Conservation (phyloP, 2,113 vertebrate genomes). For the Ictalurus furcatus region DNA sequence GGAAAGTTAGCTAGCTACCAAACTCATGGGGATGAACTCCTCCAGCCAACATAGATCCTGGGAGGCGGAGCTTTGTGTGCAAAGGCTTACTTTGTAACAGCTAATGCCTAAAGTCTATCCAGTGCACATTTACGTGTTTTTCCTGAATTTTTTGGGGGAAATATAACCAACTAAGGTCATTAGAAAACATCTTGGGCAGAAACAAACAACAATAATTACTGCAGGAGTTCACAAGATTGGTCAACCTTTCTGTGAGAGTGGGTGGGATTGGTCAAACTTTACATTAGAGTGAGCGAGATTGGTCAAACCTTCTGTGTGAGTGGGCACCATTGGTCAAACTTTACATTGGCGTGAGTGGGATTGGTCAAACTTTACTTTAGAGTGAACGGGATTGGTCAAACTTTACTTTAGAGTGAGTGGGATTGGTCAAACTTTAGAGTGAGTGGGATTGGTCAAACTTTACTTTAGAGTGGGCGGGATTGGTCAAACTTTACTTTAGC, state of each 20-base stretch:
- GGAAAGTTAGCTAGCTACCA: not conserved
- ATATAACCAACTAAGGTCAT: too few species aligned
- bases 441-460: not conserved
- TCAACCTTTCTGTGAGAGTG: too few species aligned
- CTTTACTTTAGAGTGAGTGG: not conserved
- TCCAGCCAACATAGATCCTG: not conserved
- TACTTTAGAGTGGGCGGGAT: not conserved
- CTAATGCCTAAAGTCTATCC: not conserved
- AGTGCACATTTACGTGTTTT: not conserved
- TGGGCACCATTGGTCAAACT: too few species aligned
- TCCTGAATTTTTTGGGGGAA: not conserved
- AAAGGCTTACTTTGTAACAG: not conserved
- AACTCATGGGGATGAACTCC: not conserved
- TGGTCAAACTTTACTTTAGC: not conserved
- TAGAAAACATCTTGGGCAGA: too few species aligned
- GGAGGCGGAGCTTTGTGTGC: not conserved
- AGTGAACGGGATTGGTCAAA: not conserved
- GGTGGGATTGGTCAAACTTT: too few species aligned
- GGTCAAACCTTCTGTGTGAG: too few species aligned
- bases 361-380: too few species aligned
- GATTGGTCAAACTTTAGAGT: not conserved
- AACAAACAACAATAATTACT: too few species aligned
- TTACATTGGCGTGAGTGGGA: too few species aligned
- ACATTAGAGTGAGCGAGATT: too few species aligned
- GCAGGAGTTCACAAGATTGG: too few species aligned